Evolutionary conservation across 2,888 invertebrate species (phyloP).

Genomic region (Andrena minutula): DNA sequence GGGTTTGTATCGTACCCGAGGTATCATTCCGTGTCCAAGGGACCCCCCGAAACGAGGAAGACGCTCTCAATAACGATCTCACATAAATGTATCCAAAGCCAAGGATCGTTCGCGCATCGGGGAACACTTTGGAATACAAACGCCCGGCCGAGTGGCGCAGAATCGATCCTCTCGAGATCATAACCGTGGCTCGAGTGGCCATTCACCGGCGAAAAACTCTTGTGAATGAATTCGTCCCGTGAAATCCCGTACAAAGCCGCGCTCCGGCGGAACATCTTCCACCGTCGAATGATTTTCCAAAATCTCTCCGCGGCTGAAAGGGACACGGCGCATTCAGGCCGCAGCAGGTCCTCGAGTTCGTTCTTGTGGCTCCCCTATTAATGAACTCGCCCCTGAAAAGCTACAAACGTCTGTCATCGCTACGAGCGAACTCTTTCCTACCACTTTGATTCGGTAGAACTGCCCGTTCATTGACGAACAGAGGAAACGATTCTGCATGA

Average conservation of each 20-base stretch:
- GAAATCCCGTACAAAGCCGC: constrained; percentile 61
- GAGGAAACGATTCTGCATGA: background rate
- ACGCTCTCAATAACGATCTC: constrained; percentile 40
- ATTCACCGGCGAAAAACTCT: constrained; percentile 56
- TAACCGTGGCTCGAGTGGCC: constrained; percentile 55
- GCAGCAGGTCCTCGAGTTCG: constrained; percentile 23
- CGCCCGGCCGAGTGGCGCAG: constrained; percentile 51
- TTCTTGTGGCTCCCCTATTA: constrained; percentile 47
- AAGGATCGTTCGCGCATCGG: constrained; percentile 47
- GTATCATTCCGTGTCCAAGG: background rate
- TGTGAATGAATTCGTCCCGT: constrained; percentile 61
- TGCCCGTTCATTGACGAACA: too few relatives aligned
- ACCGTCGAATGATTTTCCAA: constrained; percentile 64
- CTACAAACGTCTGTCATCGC: constrained; percentile 33
- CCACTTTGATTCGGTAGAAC: background rate
- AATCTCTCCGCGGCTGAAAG: constrained; percentile 32
- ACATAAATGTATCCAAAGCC: constrained; percentile 35
- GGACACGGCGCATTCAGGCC: background rate
- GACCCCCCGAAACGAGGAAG: background rate
- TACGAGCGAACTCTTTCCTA: constrained; percentile 40
- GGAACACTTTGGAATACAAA: constrained; percentile 38
- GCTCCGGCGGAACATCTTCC: constrained; percentile 52
- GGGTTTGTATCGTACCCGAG: background rate
- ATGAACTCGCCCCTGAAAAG: constrained; percentile 42
- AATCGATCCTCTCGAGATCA: constrained; percentile 65